Evolutionary conservation across 2,113 vertebrate species (phyloP), one percentile per base, ranked within the genome.

Genomic region (Prionailurus bengalensis): DNA sequence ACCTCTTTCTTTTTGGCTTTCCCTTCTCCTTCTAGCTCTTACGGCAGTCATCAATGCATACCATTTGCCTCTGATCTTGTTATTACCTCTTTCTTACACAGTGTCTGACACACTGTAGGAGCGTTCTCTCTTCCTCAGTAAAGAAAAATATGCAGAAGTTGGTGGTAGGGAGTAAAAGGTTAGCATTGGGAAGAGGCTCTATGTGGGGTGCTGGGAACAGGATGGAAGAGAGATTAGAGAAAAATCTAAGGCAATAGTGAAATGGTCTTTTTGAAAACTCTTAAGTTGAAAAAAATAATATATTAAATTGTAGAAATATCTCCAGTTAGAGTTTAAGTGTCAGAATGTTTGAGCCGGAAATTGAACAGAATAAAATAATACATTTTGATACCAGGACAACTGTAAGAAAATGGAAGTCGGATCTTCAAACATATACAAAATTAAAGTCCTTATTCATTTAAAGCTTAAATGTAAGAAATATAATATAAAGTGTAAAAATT

Each of bases 311-410:
- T 68, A 48, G 65, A 80, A 93, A 8, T 36, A 90, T 25, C 25
- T 15, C 45, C 39, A 39, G 23, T 65, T 39, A 73, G 36, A 86
- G 81, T 42, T 82, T 78, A 70, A 61, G 29, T 81, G 8, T 42
- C 48, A 82, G 74, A 94, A 82, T 33, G 0, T 48, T 45, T 45
- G 15, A 91, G 16, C 7, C 16, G 76, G 39, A 91, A 91, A 80
- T 83, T 63, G 14, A 90, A 53, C 70, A 45, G 12, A 91, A 91
- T 80, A 48, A 97, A 90, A 90, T 73, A 63, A 95, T 79, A 80
- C 11, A 51, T 95, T 97, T 80, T 61, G 39, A 95, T 82, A 19
- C 31, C 15, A 55, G 31, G 73, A 65, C 27, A 39, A 63, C 53
- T 29, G 12, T 39, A 89, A 73, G 31, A 95, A 95, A 81, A 61